phyloP scores from a whole-genome alignment of 1,140 invertebrate genomes.

The Halictus rubicundus region DNA sequence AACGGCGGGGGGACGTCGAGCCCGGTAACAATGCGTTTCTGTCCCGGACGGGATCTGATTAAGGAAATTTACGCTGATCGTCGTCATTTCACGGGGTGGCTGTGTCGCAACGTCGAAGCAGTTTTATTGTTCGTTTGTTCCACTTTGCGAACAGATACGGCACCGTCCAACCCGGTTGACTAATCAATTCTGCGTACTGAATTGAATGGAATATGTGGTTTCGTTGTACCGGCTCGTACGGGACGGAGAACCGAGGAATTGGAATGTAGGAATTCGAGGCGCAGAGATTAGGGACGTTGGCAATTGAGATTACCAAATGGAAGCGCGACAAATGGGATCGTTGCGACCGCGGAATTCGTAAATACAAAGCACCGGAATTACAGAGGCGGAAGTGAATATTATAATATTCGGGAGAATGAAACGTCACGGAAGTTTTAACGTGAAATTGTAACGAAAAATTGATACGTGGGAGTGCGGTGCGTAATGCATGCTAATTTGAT shows the following conservation, averaged over 20 bases:
- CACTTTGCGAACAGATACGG: neutral
- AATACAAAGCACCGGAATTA: neutral
- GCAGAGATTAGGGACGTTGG: neutral
- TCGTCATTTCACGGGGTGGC: constrained; percentile 23
- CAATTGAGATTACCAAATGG: neutral
- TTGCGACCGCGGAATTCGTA: neutral
- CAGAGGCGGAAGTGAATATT: neutral
- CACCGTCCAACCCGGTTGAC: neutral
- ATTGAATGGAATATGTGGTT: neutral
- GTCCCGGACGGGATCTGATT: constrained; percentile 29
- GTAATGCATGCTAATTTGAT: too few species aligned
- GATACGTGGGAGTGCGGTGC: neutral
- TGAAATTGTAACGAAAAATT: neutral
- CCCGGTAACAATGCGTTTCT: constrained; percentile 36
- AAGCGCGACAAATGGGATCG: neutral
- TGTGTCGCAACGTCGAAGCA: constrained; percentile 19
- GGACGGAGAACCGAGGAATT: neutral
- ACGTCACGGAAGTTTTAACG: neutral
- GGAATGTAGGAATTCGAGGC: neutral
- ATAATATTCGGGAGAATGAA: neutral
- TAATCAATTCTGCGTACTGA: constrained; percentile 1
- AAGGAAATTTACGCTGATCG: constrained; percentile 32
- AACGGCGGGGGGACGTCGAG: constrained; percentile 9
- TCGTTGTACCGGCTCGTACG: neutral
- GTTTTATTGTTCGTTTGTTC: constrained; percentile 30